These are phyloP conservation scores for fruit fly (Drosophila melanogaster) DNA, from an alignment of 1,140 invertebrate genomes.

Conservation along the genomic window DNA sequence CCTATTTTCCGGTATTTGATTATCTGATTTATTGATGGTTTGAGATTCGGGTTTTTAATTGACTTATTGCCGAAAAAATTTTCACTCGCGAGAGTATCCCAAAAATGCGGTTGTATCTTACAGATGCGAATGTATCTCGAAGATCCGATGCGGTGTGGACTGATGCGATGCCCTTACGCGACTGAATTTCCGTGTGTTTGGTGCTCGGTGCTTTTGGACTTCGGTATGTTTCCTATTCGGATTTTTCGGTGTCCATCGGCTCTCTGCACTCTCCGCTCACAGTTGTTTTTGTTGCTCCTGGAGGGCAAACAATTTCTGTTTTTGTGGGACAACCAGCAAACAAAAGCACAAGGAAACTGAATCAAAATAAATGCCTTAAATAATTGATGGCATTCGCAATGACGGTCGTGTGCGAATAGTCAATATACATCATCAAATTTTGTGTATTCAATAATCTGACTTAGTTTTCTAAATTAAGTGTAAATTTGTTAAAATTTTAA, in stretches of 20 bases:
- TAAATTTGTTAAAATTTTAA: slow-evolving; percentile 28
- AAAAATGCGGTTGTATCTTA: slow-evolving; percentile 16
- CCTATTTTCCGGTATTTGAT: not conserved
- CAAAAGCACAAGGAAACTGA: slow-evolving; percentile 41
- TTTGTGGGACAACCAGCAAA: slow-evolving; percentile 61
- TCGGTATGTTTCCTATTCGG: slow-evolving; percentile 23
- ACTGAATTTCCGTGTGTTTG: slow-evolving; percentile 42
- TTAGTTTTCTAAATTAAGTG: not conserved
- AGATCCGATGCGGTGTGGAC: slow-evolving; percentile 56
- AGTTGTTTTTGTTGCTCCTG: slow-evolving; percentile 62
- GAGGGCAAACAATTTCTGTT: slow-evolving; percentile 73
- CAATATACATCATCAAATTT: slow-evolving; percentile 5
- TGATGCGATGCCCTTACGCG: slow-evolving; percentile 70
- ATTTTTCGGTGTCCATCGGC: slow-evolving; percentile 37
- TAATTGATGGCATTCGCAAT: slow-evolving; percentile 68
- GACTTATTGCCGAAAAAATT: slow-evolving; percentile 40
- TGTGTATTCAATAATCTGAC: slow-evolving; percentile 2
- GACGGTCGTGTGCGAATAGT: not conserved
- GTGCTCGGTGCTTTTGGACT: slow-evolving; percentile 29
- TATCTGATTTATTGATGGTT: slow-evolving; percentile 11
- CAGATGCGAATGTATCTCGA: slow-evolving; percentile 27
- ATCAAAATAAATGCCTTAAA: slow-evolving; percentile 76
- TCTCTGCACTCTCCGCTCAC: slow-evolving; percentile 23
- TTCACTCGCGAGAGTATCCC: slow-evolving; percentile 43
- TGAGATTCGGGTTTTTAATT: slow-evolving; percentile 29